phyloP scores from a whole-genome alignment of 2,797 vertebrate species.

The Hydrolagus colliei region DNA sequence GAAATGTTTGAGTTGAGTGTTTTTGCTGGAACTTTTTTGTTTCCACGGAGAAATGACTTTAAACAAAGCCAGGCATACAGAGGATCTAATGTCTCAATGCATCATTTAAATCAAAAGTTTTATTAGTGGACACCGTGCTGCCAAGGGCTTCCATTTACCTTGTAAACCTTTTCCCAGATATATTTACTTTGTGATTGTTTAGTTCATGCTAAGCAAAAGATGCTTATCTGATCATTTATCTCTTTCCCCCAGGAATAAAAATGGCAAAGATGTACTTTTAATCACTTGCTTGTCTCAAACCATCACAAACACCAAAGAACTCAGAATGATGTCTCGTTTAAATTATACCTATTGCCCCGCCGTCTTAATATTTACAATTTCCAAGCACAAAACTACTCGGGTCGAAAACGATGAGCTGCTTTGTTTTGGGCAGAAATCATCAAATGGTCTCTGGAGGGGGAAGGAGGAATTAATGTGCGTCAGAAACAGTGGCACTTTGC shows the following conservation, averaged over 20 bases:
- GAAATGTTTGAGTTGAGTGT: not conserved
- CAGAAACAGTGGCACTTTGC: not conserved
- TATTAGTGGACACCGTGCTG: conserved; percentile 45
- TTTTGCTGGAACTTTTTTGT: not conserved
- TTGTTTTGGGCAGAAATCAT: not conserved
- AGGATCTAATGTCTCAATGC: conserved; percentile 35
- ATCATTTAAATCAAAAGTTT: conserved; percentile 47
- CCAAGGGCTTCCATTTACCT: conserved; percentile 37
- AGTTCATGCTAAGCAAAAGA: conserved; percentile 29
- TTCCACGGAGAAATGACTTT: not conserved
- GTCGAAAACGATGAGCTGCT: not conserved
- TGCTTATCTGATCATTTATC: conserved; percentile 32
- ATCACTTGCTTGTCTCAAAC: not conserved
- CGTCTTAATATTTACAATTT: not conserved
- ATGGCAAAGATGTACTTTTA: not conserved
- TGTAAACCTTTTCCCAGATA: conserved; percentile 31
- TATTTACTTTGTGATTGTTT: conserved; percentile 33
- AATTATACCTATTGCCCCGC: not conserved
- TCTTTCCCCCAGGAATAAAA: conserved; percentile 15
- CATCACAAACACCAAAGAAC: not conserved
- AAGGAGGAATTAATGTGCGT: not conserved
- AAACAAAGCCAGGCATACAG: not conserved
- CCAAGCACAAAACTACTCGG: not conserved
- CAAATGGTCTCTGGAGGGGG: not conserved
- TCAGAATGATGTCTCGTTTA: not conserved